phyloP scores from a whole-genome alignment of 2,888 invertebrate species.

The Apamea monoglypha region DNA sequence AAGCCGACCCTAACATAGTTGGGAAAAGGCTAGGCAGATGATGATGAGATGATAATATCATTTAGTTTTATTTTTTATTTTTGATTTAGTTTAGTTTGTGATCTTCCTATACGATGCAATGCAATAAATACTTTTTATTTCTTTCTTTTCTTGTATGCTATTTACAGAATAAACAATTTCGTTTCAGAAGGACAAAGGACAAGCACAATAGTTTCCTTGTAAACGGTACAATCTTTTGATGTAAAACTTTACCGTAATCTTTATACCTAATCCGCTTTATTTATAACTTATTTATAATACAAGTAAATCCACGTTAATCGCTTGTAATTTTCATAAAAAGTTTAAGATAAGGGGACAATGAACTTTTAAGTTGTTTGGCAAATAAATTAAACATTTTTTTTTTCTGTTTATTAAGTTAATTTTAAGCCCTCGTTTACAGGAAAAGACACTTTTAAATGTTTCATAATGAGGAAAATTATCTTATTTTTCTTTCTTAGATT shows the following conservation, averaged over 20 bases:
- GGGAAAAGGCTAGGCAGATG: too few species aligned
- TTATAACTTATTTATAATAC: constrained; percentile 36
- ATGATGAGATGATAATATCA: too few species aligned
- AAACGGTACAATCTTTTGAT: constrained; percentile 10
- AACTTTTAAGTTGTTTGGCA: constrained; percentile 7
- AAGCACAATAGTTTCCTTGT: not conserved
- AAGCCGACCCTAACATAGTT: too few species aligned
- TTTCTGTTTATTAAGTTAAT: not conserved
- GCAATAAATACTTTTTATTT: too few species aligned
- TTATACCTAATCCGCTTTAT: constrained; percentile 34
- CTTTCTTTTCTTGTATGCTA: too few species aligned
- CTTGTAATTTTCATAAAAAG: constrained; percentile 23
- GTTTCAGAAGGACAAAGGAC: not conserved
- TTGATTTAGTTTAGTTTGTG: too few species aligned
- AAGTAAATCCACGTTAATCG: constrained; percentile 24
- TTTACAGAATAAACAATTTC: too few species aligned
- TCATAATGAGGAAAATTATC: too few species aligned
- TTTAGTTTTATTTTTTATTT: too few species aligned
- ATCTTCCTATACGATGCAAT: too few species aligned
- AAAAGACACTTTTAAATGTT: too few species aligned
- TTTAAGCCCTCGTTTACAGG: not conserved
- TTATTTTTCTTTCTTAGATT: too few species aligned
- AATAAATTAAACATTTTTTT: not conserved
- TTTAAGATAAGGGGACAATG: constrained; percentile 11
- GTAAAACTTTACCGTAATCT: constrained; percentile 17